Conservation (phyloP, 2,113 vertebrate species). For the Carlito syrichta region DNA sequence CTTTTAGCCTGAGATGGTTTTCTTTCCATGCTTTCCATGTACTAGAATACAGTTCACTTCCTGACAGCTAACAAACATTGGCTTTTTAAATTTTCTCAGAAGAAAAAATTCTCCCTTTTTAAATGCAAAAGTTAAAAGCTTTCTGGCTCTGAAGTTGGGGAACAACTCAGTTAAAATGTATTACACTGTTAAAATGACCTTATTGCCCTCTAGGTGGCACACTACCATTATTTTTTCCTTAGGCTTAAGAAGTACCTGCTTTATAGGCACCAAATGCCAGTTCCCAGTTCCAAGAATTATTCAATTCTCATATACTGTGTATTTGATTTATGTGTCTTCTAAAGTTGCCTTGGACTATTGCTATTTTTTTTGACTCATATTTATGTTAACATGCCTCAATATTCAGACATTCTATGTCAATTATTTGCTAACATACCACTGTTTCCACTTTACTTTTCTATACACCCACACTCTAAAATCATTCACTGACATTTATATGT, state of each 20-base stretch:
- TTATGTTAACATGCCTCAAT: neutral
- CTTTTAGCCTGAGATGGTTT: neutral
- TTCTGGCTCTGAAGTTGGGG: neutral
- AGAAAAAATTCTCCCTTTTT: neutral
- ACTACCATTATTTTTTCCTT: constrained; percentile 42
- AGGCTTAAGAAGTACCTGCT: accelerated
- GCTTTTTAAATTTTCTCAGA: neutral
- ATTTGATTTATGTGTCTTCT: neutral
- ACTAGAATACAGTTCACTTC: neutral
- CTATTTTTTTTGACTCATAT: neutral
- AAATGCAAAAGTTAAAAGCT: neutral
- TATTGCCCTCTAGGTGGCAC: constrained; percentile 70
- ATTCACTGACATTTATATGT: neutral
- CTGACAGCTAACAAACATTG: neutral
- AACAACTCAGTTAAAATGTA: neutral
- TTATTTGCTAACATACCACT: neutral
- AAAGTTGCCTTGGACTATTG: neutral
- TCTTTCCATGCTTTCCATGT: neutral
- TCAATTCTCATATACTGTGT: constrained; percentile 3
- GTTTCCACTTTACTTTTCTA: neutral
- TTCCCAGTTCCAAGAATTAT: neutral
- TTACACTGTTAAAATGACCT: neutral
- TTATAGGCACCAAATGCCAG: neutral
- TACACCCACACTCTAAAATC: neutral
- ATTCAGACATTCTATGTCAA: neutral